Evolutionary conservation across 2,888 invertebrate species (phyloP).

Genomic region (Poecilus cupreus): DNA sequence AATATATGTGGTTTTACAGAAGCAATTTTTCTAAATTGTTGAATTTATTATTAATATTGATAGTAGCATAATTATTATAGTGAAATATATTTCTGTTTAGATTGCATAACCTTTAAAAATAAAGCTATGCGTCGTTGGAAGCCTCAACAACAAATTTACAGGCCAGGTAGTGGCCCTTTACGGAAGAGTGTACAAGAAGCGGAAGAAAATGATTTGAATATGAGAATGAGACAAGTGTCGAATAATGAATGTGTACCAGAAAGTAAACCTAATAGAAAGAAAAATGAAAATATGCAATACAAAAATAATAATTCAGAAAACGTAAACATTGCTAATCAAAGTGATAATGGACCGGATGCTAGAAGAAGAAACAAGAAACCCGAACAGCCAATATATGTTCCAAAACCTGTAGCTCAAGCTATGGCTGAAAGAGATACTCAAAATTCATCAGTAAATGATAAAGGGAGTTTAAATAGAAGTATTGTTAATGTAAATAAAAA

Average conservation of each 20-base stretch:
- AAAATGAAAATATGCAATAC: conserved; percentile 20
- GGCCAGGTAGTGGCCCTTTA: conserved; percentile 85
- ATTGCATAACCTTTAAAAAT: conserved; percentile 60
- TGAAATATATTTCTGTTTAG: conserved; percentile 35
- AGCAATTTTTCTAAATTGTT: not conserved
- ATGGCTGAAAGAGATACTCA: conserved; percentile 67
- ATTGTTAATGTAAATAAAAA: conserved; percentile 65
- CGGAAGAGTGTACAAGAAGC: conserved; percentile 79
- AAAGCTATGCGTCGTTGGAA: conserved; percentile 76
- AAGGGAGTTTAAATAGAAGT: conserved; percentile 22
- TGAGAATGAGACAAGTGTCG: conserved; percentile 65
- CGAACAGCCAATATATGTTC: conserved; percentile 76
- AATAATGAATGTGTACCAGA: conserved; percentile 61
- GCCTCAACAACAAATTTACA: conserved; percentile 83
- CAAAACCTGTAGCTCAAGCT: conserved; percentile 73
- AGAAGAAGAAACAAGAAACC: conserved; percentile 74
- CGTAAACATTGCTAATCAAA: conserved; percentile 42
- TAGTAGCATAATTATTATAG: not conserved
- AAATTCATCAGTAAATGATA: conserved; percentile 8
- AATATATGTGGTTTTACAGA: not conserved
- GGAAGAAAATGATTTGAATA: conserved; percentile 76
- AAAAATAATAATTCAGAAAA: conserved; percentile 55
- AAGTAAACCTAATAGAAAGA: conserved; percentile 43
- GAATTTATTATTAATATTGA: not conserved
- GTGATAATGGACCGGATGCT: conserved; percentile 60